A percentile compares a stretch with the other conserved stretches of the same genome.
phyloP scores from a whole-genome alignment of 2,888 invertebrate species.

The Thymelicus acteon region DNA sequence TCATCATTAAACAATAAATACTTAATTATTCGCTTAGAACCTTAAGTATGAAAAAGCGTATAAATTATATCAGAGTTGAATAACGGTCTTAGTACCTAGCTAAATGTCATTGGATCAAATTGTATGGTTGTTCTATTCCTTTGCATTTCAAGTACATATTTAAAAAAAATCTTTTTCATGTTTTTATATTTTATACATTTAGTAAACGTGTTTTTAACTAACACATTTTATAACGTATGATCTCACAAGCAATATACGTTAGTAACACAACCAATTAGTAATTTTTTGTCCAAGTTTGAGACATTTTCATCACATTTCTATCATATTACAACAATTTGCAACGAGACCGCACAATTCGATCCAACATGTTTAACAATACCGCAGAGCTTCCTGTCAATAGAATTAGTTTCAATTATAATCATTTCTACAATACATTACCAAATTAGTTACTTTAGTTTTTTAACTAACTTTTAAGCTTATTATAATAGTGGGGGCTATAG shows the following conservation, averaged over 20 bases:
- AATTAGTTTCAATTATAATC: neutral
- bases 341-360: constrained; percentile 37
- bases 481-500: too few species aligned
- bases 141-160: neutral
- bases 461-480: too few species aligned
- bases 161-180: neutral
- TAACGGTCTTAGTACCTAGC: constrained; percentile 69
- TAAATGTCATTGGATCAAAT: constrained; percentile 47
- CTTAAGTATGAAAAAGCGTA: constrained; percentile 80
- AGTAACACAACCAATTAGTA: neutral
- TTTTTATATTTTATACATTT: neutral
- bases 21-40: constrained; percentile 77
- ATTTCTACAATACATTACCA: too few species aligned
- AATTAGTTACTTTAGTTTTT: too few species aligned
- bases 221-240: neutral
- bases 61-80: constrained; percentile 57
- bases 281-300: constrained; percentile 5
- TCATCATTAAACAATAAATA: constrained; percentile 71
- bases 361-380: constrained; percentile 31
- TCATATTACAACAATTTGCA: neutral
- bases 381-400: constrained; percentile 21
- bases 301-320: neutral
- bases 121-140: constrained; percentile 35
- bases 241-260: neutral
- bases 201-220: neutral